Conservation (phyloP, 1,140 invertebrate species). For the Polypedilum vanderplanki region DNA sequence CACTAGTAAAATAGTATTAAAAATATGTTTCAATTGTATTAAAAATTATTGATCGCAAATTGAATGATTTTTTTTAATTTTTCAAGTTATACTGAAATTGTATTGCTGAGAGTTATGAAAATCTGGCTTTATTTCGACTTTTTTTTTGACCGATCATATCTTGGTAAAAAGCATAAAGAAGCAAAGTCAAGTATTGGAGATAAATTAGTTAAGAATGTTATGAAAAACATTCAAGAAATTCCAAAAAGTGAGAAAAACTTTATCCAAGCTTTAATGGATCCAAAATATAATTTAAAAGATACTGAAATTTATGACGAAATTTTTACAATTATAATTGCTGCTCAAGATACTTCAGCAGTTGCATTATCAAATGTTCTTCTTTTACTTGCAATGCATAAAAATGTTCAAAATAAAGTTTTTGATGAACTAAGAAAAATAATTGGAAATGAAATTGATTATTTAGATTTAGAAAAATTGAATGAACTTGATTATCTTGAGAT, state of each 20-base stretch:
- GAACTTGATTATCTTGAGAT: conserved; percentile 57
- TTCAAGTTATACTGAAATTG: background rate
- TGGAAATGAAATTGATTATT: conserved; percentile 43
- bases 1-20: background rate
- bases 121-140: background rate
- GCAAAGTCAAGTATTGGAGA: background rate
- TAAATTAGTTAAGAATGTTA: background rate
- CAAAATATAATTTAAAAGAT: conserved; percentile 30
- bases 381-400: conserved; percentile 40
- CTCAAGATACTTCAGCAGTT: conserved; percentile 41
- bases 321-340: conserved; percentile 43
- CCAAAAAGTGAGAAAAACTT: background rate
- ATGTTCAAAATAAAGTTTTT: conserved; percentile 49
- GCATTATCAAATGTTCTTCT: conserved; percentile 37
- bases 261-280: background rate
- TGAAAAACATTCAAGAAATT: background rate
- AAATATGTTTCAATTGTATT: too few species aligned
- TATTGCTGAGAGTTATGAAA: background rate
- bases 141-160: background rate
- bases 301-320: conserved; percentile 39
- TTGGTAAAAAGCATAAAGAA: background rate
- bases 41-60: too few species aligned
- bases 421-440: conserved; percentile 54
- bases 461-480: conserved; percentile 46
- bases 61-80: background rate